Evolutionary conservation across 2,888 invertebrate species (phyloP).

Genomic region (Opisthograptis luteolata): DNA sequence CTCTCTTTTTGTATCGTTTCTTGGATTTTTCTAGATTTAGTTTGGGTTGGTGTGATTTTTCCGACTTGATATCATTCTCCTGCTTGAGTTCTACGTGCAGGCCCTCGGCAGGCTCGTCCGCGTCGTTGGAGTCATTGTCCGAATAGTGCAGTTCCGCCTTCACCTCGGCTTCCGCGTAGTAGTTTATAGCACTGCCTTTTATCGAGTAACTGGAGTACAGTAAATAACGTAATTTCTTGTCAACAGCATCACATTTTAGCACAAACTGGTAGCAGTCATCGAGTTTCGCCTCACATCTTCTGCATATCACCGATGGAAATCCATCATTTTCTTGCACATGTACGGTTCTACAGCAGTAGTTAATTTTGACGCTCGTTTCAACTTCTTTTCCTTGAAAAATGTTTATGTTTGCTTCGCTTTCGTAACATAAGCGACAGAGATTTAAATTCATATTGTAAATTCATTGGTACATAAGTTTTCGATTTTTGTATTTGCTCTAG

Average conservation of each 20-base stretch:
- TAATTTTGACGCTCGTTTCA: slow-evolving; percentile 52
- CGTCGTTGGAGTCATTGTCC: slow-evolving; percentile 36
- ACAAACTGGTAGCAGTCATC: slow-evolving; percentile 56
- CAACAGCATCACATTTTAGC: slow-evolving; percentile 61
- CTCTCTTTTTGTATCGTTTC: slow-evolving; percentile 40
- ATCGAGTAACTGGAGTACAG: background rate
- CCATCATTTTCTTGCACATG: slow-evolving; percentile 56
- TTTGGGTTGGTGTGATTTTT: background rate
- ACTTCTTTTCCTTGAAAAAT: slow-evolving; percentile 47
- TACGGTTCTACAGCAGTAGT: slow-evolving; percentile 60
- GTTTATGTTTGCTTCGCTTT: slow-evolving; percentile 46
- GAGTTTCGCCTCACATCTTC: slow-evolving; percentile 53
- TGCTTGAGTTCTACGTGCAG: slow-evolving; percentile 7
- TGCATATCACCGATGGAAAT: slow-evolving; percentile 58
- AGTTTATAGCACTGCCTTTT: background rate
- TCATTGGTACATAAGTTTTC: too few relatives aligned
- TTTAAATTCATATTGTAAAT: slow-evolving; percentile 47
- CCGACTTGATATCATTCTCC: background rate
- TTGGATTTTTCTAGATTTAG: slow-evolving; percentile 16
- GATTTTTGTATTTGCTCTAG: too few relatives aligned
- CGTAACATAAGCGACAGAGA: slow-evolving; percentile 62
- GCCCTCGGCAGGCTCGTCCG: slow-evolving; percentile 28
- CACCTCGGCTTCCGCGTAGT: slow-evolving; percentile 45
- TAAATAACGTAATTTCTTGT: slow-evolving; percentile 52
- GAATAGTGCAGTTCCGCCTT: slow-evolving; percentile 48